Conservation (phyloP, 1,140 invertebrate species). For the Sinonovacula constricta region DNA sequence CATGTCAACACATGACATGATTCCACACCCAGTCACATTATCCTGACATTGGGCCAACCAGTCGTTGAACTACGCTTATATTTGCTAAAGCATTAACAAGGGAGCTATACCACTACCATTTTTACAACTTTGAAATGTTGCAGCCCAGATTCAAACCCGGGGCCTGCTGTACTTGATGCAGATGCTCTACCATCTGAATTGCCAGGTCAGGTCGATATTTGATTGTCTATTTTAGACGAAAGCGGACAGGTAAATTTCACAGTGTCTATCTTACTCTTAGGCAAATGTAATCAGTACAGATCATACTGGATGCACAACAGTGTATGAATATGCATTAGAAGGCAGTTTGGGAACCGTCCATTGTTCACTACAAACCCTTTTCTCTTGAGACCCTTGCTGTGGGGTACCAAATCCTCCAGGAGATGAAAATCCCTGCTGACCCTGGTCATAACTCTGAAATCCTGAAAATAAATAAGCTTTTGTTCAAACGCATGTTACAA, state of each 20-base stretch:
- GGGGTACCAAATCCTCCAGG: constrained; percentile 73
- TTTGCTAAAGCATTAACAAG: too few species aligned
- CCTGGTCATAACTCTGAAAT: constrained; percentile 52
- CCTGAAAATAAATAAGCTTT: constrained; percentile 17
- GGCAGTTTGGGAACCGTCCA: neutral
- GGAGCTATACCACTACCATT: too few species aligned
- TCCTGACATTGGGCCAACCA: too few species aligned
- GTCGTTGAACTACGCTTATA: too few species aligned
- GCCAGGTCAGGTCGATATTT: too few species aligned
- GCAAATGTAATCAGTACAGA: neutral
- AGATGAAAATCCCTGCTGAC: constrained; percentile 51
- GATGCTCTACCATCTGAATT: too few species aligned
- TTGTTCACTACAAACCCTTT: constrained; percentile 52
- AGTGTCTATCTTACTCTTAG: neutral
- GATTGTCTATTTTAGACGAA: neutral
- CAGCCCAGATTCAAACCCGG: too few species aligned
- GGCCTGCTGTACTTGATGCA: too few species aligned
- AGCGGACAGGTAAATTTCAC: neutral
- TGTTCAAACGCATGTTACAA: neutral
- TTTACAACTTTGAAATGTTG: too few species aligned
- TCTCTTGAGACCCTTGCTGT: constrained; percentile 61
- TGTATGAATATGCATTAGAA: neutral
- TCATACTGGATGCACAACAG: neutral
- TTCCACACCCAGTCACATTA: too few species aligned
- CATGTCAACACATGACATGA: too few species aligned